phyloP scores from a whole-genome alignment of 2,113 vertebrate genomes.

The Pelusios castaneus region DNA sequence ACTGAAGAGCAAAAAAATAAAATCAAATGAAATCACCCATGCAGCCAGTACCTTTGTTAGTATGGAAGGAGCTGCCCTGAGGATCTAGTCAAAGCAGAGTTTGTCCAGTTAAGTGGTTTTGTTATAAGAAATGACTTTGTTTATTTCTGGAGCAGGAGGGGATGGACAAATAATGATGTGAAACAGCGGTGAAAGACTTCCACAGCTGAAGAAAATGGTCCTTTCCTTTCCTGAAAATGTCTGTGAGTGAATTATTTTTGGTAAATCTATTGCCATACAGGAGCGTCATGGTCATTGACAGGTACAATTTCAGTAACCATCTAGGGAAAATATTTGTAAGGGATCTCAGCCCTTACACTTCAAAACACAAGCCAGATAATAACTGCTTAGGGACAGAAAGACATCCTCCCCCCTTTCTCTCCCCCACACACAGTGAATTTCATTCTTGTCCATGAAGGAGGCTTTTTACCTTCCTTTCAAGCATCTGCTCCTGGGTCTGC shows the following conservation, averaged over 20 bases:
- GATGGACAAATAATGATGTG: neutral
- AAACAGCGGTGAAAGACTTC: neutral
- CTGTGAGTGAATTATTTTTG: neutral
- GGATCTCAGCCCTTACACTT: neutral
- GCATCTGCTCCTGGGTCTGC: neutral
- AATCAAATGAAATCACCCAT: neutral
- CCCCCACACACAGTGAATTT: neutral
- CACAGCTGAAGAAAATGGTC: neutral
- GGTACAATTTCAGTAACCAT: neutral
- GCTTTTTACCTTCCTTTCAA: neutral
- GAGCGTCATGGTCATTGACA: neutral
- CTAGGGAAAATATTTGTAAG: neutral
- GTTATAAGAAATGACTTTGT: neutral
- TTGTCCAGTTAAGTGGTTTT: neutral
- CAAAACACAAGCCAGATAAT: neutral
- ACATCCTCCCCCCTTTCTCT: neutral
- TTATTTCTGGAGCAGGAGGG: neutral
- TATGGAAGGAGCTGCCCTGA: neutral
- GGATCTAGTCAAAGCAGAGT: neutral
- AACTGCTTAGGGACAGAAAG: neutral
- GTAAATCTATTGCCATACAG: neutral
- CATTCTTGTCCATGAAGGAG: neutral
- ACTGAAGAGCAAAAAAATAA: neutral
- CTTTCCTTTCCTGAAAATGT: neutral
- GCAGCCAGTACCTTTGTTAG: neutral